Conservation (phyloP, 2,888 invertebrate genomes). For the Rhorus exstirpatorius region DNA sequence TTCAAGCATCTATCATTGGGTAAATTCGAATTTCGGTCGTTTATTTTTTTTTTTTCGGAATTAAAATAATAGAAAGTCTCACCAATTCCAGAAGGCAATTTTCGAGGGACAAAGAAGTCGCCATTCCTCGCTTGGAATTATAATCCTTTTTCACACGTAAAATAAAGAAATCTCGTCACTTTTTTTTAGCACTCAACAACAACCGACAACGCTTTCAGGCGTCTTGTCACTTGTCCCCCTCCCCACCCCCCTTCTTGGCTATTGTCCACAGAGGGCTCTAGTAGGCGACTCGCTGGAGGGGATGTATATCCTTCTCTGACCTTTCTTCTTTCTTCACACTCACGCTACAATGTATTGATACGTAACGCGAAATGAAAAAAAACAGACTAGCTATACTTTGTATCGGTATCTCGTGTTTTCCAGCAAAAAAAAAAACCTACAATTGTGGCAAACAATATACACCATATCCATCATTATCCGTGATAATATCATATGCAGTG, state of each 20-base stretch:
- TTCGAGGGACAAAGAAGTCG: conserved; percentile 20
- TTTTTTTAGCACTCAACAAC: background rate
- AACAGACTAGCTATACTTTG: background rate
- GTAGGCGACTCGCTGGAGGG: background rate
- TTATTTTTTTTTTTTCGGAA: background rate
- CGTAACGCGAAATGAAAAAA: background rate
- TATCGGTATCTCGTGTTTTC: background rate
- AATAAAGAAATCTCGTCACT: background rate
- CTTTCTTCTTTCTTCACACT: background rate
- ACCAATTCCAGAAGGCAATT: conserved; percentile 59
- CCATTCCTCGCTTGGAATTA: conserved; percentile 14
- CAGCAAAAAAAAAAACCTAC: background rate
- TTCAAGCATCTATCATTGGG: background rate
- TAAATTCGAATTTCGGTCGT: background rate
- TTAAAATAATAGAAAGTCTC: conserved; percentile 23
- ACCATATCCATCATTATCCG: too few species aligned
- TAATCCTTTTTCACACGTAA: background rate
- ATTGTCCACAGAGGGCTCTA: background rate
- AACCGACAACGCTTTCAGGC: too few species aligned
- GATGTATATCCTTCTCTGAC: conserved; percentile 20
- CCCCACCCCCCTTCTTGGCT: background rate
- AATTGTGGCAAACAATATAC: too few species aligned
- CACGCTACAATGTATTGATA: conserved; percentile 4
- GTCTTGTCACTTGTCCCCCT: background rate
- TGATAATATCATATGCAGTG: too few species aligned